These are phyloP conservation scores for Aradophagus sp. DNA, from an alignment of 1,140 invertebrate genomes.

Conservation along the genomic window DNA sequence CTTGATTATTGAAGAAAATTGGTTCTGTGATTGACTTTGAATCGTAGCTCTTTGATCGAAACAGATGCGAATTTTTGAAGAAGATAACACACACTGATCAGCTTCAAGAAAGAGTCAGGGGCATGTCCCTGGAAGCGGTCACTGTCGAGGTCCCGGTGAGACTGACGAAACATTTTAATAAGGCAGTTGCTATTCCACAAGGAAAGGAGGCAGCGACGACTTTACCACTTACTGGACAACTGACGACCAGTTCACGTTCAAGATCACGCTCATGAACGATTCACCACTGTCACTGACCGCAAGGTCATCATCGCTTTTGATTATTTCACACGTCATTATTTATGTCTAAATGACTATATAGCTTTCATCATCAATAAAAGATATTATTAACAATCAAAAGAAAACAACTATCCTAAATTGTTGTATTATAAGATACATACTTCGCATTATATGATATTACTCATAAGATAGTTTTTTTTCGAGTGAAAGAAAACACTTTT, in stretches of 20 bases:
- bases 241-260: constrained; percentile 68
- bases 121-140: constrained; percentile 62
- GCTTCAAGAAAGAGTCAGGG: constrained; percentile 55
- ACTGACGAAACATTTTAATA: constrained; percentile 63
- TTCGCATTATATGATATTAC: too few relatives aligned
- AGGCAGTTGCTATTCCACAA: constrained; percentile 66
- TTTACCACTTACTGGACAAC: constrained; percentile 63
- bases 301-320: constrained; percentile 47
- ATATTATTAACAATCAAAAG: too few relatives aligned
- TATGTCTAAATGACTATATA: too few relatives aligned
- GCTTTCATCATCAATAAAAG: too few relatives aligned
- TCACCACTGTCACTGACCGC: constrained; percentile 70
- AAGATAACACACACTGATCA: constrained; percentile 49
- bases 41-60: constrained; percentile 4
- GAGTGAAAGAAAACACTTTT: too few relatives aligned
- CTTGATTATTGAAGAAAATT: constrained; percentile 6
- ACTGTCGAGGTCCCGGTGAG: constrained; percentile 62
- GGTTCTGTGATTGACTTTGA: neutral
- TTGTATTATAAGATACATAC: too few relatives aligned
- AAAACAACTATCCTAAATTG: too few relatives aligned
- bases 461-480: too few relatives aligned
- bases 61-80: constrained; percentile 27
- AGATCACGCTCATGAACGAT: constrained; percentile 69
- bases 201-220: constrained; percentile 61
- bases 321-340: constrained; percentile 1